phyloP scores from a whole-genome alignment of 2,113 vertebrate genomes.

The Halcyon senegalensis region DNA sequence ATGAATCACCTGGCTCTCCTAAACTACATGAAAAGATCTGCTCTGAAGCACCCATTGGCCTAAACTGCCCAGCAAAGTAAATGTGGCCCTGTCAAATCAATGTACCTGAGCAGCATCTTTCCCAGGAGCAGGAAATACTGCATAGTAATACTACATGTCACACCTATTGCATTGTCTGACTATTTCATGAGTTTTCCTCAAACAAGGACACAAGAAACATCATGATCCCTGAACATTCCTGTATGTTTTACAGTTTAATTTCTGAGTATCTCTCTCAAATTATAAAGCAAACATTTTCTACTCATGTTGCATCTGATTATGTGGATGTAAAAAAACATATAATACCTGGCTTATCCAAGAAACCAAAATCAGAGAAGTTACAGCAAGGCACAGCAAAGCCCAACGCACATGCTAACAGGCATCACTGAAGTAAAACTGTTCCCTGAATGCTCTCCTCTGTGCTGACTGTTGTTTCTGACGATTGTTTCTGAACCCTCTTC shows the following conservation, averaged over 20 bases:
- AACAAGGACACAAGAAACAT: background rate
- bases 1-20: background rate
- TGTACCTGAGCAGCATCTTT: background rate
- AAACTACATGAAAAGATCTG: background rate
- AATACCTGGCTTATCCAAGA: background rate
- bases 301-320: background rate
- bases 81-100: background rate
- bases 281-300: background rate
- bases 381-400: background rate
- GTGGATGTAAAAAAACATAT: background rate
- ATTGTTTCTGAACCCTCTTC: background rate
- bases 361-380: background rate
- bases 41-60: background rate
- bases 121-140: background rate
- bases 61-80: background rate
- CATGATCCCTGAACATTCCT: background rate
- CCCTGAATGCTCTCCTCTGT: background rate
- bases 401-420: background rate
- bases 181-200: background rate
- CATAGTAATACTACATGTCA: background rate
- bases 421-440: background rate
- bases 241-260: background rate
- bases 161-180: background rate
- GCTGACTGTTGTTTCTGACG: background rate
- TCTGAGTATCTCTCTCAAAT: background rate